Percentiles rank a stretch among this genome's conserved stretches.
phyloP scores from a whole-genome alignment of 2,888 invertebrate species.

The Margaritifera margaritifera region DNA sequence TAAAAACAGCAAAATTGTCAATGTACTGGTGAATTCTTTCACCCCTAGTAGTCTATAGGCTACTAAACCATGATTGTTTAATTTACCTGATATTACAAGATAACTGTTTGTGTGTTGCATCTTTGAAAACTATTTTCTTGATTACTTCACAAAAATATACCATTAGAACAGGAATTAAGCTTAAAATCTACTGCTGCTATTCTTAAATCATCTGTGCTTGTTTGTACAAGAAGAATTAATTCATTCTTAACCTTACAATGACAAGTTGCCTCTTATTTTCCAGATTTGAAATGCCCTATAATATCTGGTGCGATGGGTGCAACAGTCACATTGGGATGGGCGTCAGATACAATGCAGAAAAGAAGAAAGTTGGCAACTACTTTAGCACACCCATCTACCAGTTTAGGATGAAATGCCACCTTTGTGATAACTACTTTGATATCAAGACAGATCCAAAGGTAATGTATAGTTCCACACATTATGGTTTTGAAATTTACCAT shows the following conservation, averaged over 20 bases:
- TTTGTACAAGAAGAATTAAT: too few species aligned
- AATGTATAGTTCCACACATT: constrained; percentile 4
- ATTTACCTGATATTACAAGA: too few species aligned
- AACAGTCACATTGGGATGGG: constrained; percentile 99
- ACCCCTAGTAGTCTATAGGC: too few species aligned
- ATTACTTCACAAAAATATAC: too few species aligned
- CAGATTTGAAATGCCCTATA: constrained; percentile 98
- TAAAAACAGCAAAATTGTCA: too few species aligned
- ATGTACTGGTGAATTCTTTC: too few species aligned
- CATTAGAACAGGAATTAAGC: neutral
- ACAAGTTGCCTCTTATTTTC: constrained; percentile 11
- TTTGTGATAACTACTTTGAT: constrained; percentile 97
- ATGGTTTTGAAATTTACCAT: neutral
- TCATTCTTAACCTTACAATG: neutral
- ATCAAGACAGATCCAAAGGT: constrained; percentile 98
- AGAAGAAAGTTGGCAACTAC: constrained; percentile 90
- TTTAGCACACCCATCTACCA: constrained; percentile 98
- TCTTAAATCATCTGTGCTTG: neutral
- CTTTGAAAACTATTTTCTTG: too few species aligned
- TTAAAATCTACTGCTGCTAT: neutral
- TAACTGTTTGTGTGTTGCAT: too few species aligned
- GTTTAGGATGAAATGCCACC: constrained; percentile 99
- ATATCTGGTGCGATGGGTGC: constrained; percentile 99
- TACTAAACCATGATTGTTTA: too few species aligned
- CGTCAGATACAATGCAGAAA: constrained; percentile 89